These are phyloP conservation scores for Drosophila lacteicornis DNA, from an alignment of 1,140 invertebrate species.

Conservation along the genomic window DNA sequence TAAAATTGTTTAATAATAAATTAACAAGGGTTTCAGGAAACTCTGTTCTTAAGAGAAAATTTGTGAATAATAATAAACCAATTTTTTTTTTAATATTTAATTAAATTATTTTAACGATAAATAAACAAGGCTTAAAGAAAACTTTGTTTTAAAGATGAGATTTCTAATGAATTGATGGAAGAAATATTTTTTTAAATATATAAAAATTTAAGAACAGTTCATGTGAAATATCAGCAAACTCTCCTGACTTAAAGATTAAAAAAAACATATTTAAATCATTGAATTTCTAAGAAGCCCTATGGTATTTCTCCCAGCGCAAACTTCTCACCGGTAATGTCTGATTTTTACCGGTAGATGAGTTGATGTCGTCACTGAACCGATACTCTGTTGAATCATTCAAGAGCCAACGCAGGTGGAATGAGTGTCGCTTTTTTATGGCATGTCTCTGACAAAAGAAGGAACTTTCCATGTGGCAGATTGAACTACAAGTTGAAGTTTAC, in stretches of 20 bases:
- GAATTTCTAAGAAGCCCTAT: neutral
- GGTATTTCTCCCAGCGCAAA: neutral
- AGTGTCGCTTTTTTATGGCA: constrained; percentile 32
- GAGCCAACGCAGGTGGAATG: constrained; percentile 13
- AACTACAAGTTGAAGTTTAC: constrained; percentile 33
- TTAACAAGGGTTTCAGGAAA: neutral
- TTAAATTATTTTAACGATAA: no score
- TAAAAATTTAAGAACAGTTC: no score
- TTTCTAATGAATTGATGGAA: no score
- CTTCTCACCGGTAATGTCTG: constrained; percentile 10
- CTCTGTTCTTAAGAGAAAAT: neutral
- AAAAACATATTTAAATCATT: neutral
- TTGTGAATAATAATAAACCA: no score
- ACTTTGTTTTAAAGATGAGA: no score
- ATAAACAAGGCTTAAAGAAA: no score
- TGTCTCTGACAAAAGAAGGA: constrained; percentile 42
- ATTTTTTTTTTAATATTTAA: no score
- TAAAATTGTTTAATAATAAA: neutral
- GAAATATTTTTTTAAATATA: no score
- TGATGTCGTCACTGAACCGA: constrained; percentile 66
- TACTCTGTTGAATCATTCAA: constrained; percentile 63
- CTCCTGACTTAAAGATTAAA: no score
- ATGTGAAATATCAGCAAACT: no score
- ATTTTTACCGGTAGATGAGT: constrained; percentile 35
- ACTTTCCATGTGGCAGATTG: constrained; percentile 36